phyloP scores from a whole-genome alignment of 1,140 invertebrate species.

The Planococcus citri region DNA sequence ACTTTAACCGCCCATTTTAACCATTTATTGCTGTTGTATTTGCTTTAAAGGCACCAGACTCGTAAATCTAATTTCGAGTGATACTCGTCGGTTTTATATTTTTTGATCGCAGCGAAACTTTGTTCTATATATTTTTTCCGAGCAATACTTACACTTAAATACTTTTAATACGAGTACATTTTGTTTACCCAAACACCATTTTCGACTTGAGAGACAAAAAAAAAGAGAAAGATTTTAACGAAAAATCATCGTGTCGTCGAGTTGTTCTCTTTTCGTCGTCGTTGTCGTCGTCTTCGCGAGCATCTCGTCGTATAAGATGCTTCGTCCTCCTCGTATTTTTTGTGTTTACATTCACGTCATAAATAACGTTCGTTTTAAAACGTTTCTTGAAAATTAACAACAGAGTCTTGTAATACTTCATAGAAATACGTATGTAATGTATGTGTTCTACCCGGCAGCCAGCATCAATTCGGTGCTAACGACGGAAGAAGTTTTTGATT shows the following conservation, averaged over 20 bases:
- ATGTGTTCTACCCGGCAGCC: too few relatives aligned
- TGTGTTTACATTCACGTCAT: background rate
- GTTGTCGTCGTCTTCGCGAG: too few relatives aligned
- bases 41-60: background rate
- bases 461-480: background rate
- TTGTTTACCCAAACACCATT: too few relatives aligned
- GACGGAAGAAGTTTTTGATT: background rate
- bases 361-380: background rate
- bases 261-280: too few relatives aligned
- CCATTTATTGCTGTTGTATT: background rate
- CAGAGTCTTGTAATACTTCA: background rate
- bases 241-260: too few relatives aligned
- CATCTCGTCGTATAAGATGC: background rate
- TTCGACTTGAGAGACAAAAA: too few relatives aligned
- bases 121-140: background rate
- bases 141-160: too few relatives aligned
- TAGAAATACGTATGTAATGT: too few relatives aligned
- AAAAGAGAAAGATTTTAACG: too few relatives aligned
- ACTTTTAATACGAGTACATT: too few relatives aligned
- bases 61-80: background rate
- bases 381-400: background rate
- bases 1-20: background rate
- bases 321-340: background rate
- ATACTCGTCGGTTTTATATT: constrained; percentile 1
- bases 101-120: background rate